Base-by-base conservation (phyloP, 2,113 vertebrate genomes). In the Tautogolabrus adspersus region DNA sequence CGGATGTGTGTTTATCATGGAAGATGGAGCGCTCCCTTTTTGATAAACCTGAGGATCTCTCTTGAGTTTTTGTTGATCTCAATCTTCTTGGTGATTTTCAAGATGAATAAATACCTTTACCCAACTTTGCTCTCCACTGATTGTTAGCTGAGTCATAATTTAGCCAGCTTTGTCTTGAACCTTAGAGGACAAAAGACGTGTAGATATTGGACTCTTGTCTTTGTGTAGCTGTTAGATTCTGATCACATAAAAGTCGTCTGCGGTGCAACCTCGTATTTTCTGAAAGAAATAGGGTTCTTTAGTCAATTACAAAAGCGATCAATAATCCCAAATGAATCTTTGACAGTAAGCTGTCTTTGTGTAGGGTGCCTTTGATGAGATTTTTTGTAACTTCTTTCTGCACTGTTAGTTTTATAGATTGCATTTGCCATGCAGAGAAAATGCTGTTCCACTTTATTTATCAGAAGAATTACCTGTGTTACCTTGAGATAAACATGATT, bases 301-400 rank as follows among this genome's bases (percentile, higher is more conserved):
- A 81, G 80, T 82, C 88, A 87, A 89, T 93, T 90, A 89, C 75
- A 86, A 84, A 91, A 82, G 40, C 85, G 87, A 93, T 94, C 93
- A 92, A 92, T 93, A 91, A 91, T 73, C 77, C 47, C 79, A 86
- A 89, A 83, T 85, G 78, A 87, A 88, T 86, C 69, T 80, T 75
- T 79, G 77, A 89, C 57, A 60, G 82, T 75, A 77, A 87, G 46
- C 54, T 86, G 86, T 88, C 88, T 83, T 58, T 75, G 83, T 86
- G 72, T 70, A 81, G 68, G 40, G 72, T 72, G 69, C 67, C 71
- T 74, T 72, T 89, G 89, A 92, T 92, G 75, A 88, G 78, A 77
- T 91, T 82, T 42, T 84, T 58, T 71, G 59, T 54, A 72, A 77
- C 55, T 83, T 82, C 58, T 89, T 74, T 91, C 82, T 90, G 88